Percentiles rank a stretch among this genome's conserved stretches.
These are phyloP conservation scores for Vanacampus margaritifer DNA, from an alignment of 2,113 vertebrate species.

Conservation along the genomic window DNA sequence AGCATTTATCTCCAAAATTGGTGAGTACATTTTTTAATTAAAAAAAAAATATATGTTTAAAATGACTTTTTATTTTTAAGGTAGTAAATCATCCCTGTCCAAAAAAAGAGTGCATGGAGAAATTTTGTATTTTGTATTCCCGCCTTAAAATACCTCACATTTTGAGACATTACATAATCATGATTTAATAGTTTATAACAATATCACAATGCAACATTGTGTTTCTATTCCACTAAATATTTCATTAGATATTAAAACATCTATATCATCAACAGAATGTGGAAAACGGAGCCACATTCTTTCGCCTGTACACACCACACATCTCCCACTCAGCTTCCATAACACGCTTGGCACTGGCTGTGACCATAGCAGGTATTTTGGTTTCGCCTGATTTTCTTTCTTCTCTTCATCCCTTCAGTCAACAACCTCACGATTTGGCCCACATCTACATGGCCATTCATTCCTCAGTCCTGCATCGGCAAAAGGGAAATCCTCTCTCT, in stretches of 20 bases:
- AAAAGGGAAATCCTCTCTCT: conserved; percentile 51
- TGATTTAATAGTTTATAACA: too few species aligned
- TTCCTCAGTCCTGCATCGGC: background rate
- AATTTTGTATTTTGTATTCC: too few species aligned
- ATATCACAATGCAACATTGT: background rate
- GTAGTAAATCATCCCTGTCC: too few species aligned
- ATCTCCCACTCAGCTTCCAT: background rate
- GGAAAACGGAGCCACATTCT: background rate
- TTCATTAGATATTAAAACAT: background rate
- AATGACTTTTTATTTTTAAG: too few species aligned
- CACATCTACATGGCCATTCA: conserved; percentile 4
- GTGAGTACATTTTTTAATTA: too few species aligned
- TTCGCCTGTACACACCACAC: background rate
- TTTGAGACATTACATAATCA: too few species aligned
- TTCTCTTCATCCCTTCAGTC: conserved; percentile 10
- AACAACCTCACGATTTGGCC: conserved; percentile 17
- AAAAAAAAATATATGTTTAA: too few species aligned
- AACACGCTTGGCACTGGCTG: conserved; percentile 14
- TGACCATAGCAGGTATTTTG: conserved; percentile 28
- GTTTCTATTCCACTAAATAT: background rate
- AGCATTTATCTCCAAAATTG: too few species aligned
- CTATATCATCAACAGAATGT: background rate
- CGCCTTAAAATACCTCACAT: too few species aligned
- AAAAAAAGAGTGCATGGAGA: too few species aligned
- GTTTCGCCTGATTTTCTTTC: conserved; percentile 12